These are phyloP conservation scores for Drosophila trichaetosa DNA, from an alignment of 2,888 invertebrate genomes.

Conservation along the genomic window DNA sequence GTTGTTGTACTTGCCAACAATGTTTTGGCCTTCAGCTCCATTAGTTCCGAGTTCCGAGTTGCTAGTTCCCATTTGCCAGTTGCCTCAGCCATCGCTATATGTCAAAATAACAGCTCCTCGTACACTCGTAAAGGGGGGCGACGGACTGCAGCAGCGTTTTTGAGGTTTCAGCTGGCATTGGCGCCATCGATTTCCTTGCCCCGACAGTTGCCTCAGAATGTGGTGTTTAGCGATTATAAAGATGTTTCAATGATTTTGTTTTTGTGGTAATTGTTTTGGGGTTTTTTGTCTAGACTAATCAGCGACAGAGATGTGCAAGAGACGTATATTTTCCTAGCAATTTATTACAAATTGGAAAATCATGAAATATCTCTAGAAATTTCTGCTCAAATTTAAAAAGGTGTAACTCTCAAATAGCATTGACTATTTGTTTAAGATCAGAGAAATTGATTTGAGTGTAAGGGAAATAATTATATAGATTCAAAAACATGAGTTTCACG, in stretches of 20 bases:
- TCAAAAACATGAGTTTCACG: no score
- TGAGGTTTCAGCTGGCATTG: constrained; percentile 27
- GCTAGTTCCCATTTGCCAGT: constrained; percentile 34
- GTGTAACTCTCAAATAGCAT: neutral
- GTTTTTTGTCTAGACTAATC: neutral
- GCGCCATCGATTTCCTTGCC: constrained; percentile 58
- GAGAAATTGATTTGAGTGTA: no score
- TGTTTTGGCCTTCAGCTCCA: constrained; percentile 62
- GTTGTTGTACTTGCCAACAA: constrained; percentile 27
- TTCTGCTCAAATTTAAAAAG: neutral
- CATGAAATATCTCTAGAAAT: neutral
- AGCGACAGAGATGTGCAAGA: neutral
- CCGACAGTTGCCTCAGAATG: constrained; percentile 11
- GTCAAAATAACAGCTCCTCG: constrained; percentile 65
- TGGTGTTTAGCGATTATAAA: constrained; percentile 5
- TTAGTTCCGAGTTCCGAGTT: constrained; percentile 40
- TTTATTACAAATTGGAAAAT: neutral
- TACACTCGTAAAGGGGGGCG: constrained; percentile 9
- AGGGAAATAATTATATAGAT: no score
- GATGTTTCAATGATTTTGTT: constrained; percentile 11
- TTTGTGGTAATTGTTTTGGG: neutral
- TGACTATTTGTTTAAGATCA: neutral
- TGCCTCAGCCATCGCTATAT: constrained; percentile 57
- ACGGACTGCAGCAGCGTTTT: constrained; percentile 5
- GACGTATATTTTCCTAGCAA: neutral